Base-by-base conservation (phyloP, 2,888 invertebrate genomes). In the Anticlea derivata region DNA sequence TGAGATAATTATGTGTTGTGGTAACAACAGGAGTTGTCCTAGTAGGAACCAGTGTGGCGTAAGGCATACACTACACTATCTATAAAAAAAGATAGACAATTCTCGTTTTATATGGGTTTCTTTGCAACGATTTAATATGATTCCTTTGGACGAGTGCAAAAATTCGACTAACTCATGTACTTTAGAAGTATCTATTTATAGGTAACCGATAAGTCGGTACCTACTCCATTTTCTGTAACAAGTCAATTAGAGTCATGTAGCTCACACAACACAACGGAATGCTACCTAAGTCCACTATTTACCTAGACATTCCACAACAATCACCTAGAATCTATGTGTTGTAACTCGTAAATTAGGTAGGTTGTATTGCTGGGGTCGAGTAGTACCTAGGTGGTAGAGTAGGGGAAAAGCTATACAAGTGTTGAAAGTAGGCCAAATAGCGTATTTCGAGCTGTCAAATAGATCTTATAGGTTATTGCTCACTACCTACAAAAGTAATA, bases 291-390 rank as follows among this genome's bases (percentile, higher is more conserved):
- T 29, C 31, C 30, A 40, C 46, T 34, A 17, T 40, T 45, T 46
- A 43, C 46, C 34, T 38, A 43, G 41, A 38, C 46, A 55, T 55
- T 37, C 54, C 50, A 46, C 46, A 55, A 50, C 46, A 55, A 55
- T 43, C 54, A 38, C 31, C 48, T 35, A 41, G 35, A 40, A 49
- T 52, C 38, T 34, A 44, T 31, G 43, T 44, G 44, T 35, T 44
- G 44, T 44, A 52, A 44, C 47, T 38, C 27, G 46, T 47, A 38
- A 41, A 37, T 33, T 27, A 34, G 17, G 41, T 37, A 30, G 26
- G 13, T 35, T n/a, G 22, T 13, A 41, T 35, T 49, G 40, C 35
- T 44, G 11, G 22, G 24, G 2, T 3, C 17, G 2, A 1, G 12
- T 30, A 23, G 20, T 12, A 39, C 27, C 8, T 20, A 8, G 1